Percentiles rank a stretch among this genome's conserved stretches.
These are phyloP conservation scores for Copidosoma aretas DNA, from an alignment of 2,888 invertebrate genomes.

Conservation along the genomic window DNA sequence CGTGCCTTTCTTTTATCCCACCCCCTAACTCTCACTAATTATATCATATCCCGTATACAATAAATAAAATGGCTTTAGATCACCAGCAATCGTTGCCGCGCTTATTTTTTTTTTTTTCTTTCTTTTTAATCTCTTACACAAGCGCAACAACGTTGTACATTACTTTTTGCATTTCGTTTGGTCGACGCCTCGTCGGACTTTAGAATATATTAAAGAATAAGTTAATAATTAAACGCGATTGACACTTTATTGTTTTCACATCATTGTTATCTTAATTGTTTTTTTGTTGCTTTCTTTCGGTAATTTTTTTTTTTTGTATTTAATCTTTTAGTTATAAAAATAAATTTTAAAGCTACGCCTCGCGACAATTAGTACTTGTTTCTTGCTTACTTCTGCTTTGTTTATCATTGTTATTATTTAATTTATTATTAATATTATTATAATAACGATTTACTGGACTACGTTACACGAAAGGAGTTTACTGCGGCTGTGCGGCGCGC, in stretches of 20 bases:
- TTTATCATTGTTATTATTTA: neutral
- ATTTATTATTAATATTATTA: slow-evolving; percentile 9
- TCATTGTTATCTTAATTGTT: slow-evolving; percentile 30
- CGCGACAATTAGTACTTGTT: slow-evolving; percentile 15
- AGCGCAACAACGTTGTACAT: slow-evolving; percentile 37
- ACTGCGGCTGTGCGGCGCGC: slow-evolving; percentile 2
- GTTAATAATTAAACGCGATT: slow-evolving; percentile 31
- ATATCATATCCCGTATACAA: slow-evolving; percentile 27
- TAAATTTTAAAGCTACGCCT: slow-evolving; percentile 35
- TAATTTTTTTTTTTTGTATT: neutral
- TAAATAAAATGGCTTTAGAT: slow-evolving; percentile 38
- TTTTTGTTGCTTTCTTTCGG: slow-evolving; percentile 4
- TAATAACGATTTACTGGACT: slow-evolving; percentile 32
- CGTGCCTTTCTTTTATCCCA: neutral
- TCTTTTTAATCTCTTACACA: neutral
- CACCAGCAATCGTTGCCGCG: slow-evolving; percentile 17
- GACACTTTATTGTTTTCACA: slow-evolving; percentile 30
- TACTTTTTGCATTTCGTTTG: slow-evolving; percentile 34
- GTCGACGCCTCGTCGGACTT: slow-evolving; percentile 31
- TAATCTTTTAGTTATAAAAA: slow-evolving; percentile 36
- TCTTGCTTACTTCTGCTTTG: neutral
- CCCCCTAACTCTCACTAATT: slow-evolving; percentile 25
- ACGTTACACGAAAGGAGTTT: slow-evolving; percentile 20
- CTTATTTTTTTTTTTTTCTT: too few relatives aligned
- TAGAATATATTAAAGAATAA: slow-evolving; percentile 36